Percentiles rank a stretch among this genome's conserved stretches.
Conservation (phyloP, 2,888 invertebrate genomes). For the Acronicta psi region DNA sequence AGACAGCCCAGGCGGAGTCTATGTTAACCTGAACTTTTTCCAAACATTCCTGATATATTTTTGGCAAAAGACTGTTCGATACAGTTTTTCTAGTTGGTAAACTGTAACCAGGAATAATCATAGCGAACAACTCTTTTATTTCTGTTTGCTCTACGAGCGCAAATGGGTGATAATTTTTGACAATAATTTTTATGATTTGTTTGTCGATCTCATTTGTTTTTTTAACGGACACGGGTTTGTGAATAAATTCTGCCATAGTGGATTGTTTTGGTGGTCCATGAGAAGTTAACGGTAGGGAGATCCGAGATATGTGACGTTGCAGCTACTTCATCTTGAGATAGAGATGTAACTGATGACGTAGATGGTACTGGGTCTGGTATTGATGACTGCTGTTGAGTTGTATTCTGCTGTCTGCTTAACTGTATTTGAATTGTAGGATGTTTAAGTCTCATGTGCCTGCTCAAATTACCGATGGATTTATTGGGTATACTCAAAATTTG, state of each 20-base stretch:
- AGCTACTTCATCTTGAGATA: neutral
- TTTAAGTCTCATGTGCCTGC: constrained; percentile 1
- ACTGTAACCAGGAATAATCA: constrained; percentile 8
- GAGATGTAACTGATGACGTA: constrained; percentile 3
- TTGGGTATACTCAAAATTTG: constrained; percentile 1
- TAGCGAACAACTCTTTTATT: constrained; percentile 1
- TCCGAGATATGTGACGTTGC: neutral
- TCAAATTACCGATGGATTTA: constrained; percentile 4
- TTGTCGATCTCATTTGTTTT: constrained; percentile 6
- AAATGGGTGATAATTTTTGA: constrained; percentile 1
- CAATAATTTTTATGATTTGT: neutral
- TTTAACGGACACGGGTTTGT: constrained; percentile 1
- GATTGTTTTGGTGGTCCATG: constrained; percentile 3
- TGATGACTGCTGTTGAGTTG: constrained; percentile 2
- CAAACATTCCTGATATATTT: neutral
- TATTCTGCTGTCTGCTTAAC: constrained; percentile 2
- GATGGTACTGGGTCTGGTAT: neutral
- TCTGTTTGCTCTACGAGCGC: constrained; percentile 2
- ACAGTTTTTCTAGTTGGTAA: constrained; percentile 8
- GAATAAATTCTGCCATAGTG: constrained; percentile 4
- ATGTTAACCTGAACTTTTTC: too few relatives aligned
- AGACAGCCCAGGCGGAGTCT: too few relatives aligned
- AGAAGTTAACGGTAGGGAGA: neutral
- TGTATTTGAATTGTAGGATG: constrained; percentile 4
- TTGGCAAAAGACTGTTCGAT: constrained; percentile 4